phyloP scores from a whole-genome alignment of 2,888 invertebrate genomes.

The Tholera decimalis region DNA sequence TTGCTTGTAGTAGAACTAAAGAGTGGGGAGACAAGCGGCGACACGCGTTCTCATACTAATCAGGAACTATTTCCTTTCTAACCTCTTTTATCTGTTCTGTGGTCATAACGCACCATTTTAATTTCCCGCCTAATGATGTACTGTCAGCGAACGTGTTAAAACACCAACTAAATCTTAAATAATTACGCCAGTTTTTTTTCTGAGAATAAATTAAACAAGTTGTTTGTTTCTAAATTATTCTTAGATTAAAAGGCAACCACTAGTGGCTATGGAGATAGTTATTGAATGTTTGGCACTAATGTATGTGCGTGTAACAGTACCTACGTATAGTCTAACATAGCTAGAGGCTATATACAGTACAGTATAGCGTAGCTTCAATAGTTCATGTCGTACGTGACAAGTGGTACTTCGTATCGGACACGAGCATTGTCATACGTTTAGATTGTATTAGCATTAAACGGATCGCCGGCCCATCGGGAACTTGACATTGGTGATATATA shows the following conservation, averaged over 20 bases:
- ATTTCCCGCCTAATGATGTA: no score
- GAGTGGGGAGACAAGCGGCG: no score
- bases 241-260: neutral
- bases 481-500: constrained; percentile 27
- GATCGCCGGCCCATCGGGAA: constrained; percentile 42
- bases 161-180: no score
- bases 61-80: no score
- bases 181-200: no score
- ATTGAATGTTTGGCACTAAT: constrained; percentile 31
- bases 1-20: no score
- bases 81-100: no score
- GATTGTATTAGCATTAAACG: constrained; percentile 41
- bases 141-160: no score
- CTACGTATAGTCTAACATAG: constrained; percentile 3
- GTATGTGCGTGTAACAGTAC: constrained; percentile 16
- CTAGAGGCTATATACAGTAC: neutral
- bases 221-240: neutral
- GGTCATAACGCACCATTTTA: no score
- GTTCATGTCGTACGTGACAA: constrained; percentile 53
- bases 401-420: constrained; percentile 34
- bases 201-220: neutral
- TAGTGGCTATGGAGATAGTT: neutral
- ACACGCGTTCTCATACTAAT: no score
- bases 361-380: constrained; percentile 21
- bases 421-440: constrained; percentile 31